These are phyloP conservation scores for Tenualosa thibaudeaui DNA, from an alignment of 2,797 vertebrate species.

Conservation along the genomic window DNA sequence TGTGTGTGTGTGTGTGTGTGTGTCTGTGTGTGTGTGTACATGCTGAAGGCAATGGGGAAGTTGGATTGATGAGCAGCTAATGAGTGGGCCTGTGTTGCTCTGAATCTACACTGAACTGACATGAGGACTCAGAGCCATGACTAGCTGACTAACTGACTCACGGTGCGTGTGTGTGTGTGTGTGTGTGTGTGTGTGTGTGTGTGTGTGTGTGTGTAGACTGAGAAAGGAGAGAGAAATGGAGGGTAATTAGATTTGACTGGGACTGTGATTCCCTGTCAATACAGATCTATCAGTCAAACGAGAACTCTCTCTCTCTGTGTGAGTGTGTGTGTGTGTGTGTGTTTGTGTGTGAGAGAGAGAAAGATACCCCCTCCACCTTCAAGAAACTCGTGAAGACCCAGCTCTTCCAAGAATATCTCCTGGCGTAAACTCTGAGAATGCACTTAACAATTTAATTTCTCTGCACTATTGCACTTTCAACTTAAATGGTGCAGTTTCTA, in stretches of 20 bases:
- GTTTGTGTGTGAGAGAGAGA: no score
- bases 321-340: neutral
- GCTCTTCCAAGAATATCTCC: no score
- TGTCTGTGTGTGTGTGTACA: neutral
- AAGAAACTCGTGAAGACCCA: no score
- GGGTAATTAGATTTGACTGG: neutral
- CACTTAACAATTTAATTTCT: no score
- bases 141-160: no score
- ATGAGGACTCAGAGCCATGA: no score
- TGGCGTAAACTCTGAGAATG: no score
- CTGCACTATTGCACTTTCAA: no score
- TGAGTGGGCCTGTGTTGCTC: neutral
- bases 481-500: no score
- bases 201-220: neutral
- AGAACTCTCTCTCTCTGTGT: neutral
- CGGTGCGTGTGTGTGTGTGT: neutral
- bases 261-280: constrained; percentile 12
- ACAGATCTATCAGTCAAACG: neutral
- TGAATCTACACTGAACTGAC: neutral
- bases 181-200: neutral
- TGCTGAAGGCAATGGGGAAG: neutral
- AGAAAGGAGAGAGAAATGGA: neutral
- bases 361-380: no score
- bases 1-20: constrained; percentile 2
- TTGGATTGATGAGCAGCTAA: neutral